Percentiles rank a stretch among this genome's conserved stretches.
Evolutionary conservation across 2,888 invertebrate genomes (phyloP).

Genomic region (Reticulitermes lucifugus): DNA sequence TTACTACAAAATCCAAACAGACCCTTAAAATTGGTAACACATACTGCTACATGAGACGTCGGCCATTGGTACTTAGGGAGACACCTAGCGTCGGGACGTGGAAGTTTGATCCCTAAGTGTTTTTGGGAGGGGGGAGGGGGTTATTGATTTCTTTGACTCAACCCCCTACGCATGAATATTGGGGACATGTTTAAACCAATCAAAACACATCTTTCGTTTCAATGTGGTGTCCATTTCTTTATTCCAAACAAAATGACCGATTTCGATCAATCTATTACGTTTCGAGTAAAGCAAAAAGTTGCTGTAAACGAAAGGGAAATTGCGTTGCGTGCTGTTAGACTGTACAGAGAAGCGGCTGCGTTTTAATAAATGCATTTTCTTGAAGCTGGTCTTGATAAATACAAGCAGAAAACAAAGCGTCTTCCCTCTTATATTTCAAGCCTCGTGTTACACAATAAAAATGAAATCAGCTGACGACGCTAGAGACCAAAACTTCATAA

Average conservation of each 20-base stretch:
- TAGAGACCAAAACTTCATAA: neutral
- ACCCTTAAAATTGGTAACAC: neutral
- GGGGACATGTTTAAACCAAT: constrained; percentile 41
- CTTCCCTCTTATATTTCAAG: constrained; percentile 1
- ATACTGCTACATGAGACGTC: constrained; percentile 16
- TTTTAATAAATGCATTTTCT: neutral
- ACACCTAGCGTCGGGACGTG: constrained; percentile 44
- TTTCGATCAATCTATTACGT: constrained; percentile 4
- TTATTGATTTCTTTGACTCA: constrained; percentile 47
- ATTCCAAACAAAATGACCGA: constrained; percentile 49
- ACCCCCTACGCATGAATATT: constrained; percentile 44
- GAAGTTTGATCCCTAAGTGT: constrained; percentile 32
- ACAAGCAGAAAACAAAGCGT: neutral
- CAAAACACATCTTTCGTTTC: constrained; percentile 43
- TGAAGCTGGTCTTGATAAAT: neutral
- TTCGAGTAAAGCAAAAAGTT: neutral
- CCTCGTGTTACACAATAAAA: constrained; percentile 24
- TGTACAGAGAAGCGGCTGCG: neutral
- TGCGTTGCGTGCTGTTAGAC: neutral
- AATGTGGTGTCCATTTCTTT: constrained; percentile 45
- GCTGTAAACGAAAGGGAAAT: neutral
- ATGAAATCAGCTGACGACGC: constrained; percentile 19
- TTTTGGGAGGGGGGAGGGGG: constrained; percentile 32
- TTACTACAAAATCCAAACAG: too few species aligned
- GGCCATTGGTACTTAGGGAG: constrained; percentile 41